Conservation (phyloP, 2,113 vertebrate species). For the Pollimyrus isidori region DNA sequence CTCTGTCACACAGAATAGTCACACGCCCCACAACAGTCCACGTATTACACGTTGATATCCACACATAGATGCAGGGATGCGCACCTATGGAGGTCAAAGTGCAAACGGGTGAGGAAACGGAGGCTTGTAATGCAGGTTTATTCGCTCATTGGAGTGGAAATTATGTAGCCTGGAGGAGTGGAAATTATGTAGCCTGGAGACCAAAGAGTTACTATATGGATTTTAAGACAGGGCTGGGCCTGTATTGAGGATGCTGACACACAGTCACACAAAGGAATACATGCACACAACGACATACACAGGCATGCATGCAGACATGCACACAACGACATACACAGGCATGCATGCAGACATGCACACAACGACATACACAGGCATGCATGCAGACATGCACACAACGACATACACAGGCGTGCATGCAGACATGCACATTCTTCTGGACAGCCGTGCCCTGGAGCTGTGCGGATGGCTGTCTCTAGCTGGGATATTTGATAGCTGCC, state of each 20-base stretch:
- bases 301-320: background rate
- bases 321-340: background rate
- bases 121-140: background rate
- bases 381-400: background rate
- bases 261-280: background rate
- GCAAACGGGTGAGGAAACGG: background rate
- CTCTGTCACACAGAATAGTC: background rate
- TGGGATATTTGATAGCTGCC: background rate
- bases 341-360: background rate
- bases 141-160: background rate
- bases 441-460: background rate
- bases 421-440: background rate
- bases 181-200: slow-evolving; percentile 7
- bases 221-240: background rate
- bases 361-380: background rate
- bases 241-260: background rate
- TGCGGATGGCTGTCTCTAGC: background rate
- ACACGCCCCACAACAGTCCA: background rate
- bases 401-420: background rate
- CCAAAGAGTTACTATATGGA: background rate
- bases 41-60: background rate
- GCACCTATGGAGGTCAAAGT: background rate
- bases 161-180: background rate
- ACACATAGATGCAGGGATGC: background rate
- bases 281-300: background rate